These are phyloP conservation scores for Ctenopoma kingsleyae DNA, from an alignment of 2,797 vertebrate genomes.

Conservation along the genomic window DNA sequence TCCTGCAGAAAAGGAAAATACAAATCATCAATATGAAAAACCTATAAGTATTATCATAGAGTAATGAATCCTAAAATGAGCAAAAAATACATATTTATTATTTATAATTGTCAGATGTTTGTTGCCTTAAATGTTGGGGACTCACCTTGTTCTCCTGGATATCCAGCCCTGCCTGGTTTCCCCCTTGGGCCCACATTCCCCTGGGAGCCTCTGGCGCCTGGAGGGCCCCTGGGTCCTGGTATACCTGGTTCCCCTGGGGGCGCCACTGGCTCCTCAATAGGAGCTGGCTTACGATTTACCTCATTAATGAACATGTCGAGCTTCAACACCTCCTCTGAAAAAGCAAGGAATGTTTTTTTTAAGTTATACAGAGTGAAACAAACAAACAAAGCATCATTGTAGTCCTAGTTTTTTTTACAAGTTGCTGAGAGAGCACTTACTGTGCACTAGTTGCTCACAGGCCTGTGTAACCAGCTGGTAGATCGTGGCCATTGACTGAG, in stretches of 20 bases:
- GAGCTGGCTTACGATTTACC: slow-evolving; percentile 83
- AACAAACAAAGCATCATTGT: not conserved
- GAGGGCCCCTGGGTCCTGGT: slow-evolving; percentile 80
- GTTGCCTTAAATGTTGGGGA: not conserved
- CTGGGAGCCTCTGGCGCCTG: slow-evolving; percentile 76
- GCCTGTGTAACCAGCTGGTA: slow-evolving; percentile 94
- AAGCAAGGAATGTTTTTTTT: not conserved
- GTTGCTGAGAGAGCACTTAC: slow-evolving; percentile 70
- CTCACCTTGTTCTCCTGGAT: slow-evolving; percentile 88
- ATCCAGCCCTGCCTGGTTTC: slow-evolving; percentile 77
- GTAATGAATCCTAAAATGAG: not conserved
- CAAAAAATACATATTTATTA: not conserved
- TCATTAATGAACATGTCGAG: slow-evolving; percentile 84
- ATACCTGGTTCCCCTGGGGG: slow-evolving; percentile 86
- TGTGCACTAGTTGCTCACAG: slow-evolving; percentile 93
- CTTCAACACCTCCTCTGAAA: slow-evolving; percentile 85
- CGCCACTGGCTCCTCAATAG: slow-evolving; percentile 83
- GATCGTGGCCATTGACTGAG: slow-evolving; percentile 91
- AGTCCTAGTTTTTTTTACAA: not conserved
- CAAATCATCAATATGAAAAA: not conserved
- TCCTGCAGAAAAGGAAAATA: slow-evolving; percentile 63
- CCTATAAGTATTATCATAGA: not conserved
- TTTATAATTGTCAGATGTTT: not conserved
- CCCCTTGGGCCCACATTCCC: slow-evolving; percentile 78
- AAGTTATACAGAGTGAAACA: not conserved